Evolutionary conservation across 2,113 vertebrate genomes (phyloP).

Genomic region (Hepsetus odoe): DNA sequence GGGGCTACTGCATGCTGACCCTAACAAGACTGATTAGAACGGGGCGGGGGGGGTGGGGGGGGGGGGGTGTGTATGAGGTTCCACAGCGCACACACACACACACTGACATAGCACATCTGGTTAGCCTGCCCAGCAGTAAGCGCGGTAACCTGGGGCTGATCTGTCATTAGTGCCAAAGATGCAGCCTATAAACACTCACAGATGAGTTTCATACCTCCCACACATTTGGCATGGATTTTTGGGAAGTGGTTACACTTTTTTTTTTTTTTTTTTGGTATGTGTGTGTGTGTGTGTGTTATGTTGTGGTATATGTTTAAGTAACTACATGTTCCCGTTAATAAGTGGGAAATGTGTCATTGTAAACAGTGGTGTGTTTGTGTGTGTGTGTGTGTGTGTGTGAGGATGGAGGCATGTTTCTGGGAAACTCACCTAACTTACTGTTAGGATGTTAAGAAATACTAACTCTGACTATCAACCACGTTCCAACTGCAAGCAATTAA

Average conservation of each 20-base stretch:
- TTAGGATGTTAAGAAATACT: no score
- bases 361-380: not conserved
- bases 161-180: slow-evolving; percentile 43
- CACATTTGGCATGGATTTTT: not conserved
- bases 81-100: slow-evolving; percentile 37
- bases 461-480: no score
- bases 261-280: no score
- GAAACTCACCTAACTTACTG: no score
- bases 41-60: slow-evolving; percentile 47
- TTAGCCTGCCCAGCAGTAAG: slow-evolving; percentile 31
- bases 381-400: not conserved
- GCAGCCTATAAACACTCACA: slow-evolving; percentile 44
- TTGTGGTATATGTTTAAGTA: slow-evolving; percentile 27
- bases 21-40: slow-evolving; percentile 70
- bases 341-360: slow-evolving; percentile 30
- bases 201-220: slow-evolving; percentile 25
- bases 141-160: slow-evolving; percentile 33
- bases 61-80: slow-evolving; percentile 67
- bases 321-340: slow-evolving; percentile 3
- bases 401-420: slow-evolving; percentile 7
- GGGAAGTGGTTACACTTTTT: not conserved
- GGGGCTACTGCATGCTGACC: slow-evolving; percentile 51
- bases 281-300: no score
- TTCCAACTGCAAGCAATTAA: no score
- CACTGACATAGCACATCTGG: slow-evolving; percentile 39